phyloP scores from a whole-genome alignment of 2,113 vertebrate species.

The Phylloscopus trochilus region DNA sequence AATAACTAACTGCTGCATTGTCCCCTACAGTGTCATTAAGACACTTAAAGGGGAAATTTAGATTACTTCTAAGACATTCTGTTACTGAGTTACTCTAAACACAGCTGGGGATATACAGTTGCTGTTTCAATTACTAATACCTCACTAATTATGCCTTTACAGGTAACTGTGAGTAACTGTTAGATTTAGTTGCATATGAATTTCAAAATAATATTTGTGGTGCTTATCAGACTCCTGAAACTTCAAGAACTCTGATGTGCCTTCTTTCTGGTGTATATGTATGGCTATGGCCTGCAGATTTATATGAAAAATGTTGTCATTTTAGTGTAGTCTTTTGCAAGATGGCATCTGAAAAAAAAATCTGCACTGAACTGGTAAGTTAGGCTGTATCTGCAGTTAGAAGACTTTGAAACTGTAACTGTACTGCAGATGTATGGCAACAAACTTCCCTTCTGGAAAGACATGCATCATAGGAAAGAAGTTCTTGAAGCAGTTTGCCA shows the following conservation, averaged over 20 bases:
- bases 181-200: background rate
- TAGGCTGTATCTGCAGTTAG: background rate
- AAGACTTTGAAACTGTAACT: background rate
- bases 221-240: background rate
- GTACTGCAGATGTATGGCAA: background rate
- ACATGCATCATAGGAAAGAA: background rate
- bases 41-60: background rate
- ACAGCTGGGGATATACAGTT: background rate
- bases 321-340: background rate
- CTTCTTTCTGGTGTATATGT: background rate
- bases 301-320: background rate
- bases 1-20: background rate
- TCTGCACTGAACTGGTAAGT: background rate
- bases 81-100: background rate
- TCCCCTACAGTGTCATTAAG: background rate
- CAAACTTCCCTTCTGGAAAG: background rate
- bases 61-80: background rate
- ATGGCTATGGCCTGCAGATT: background rate
- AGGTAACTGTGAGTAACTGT: background rate
- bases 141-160: background rate
- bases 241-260: background rate
- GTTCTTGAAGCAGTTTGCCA: background rate
- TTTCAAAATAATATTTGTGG: background rate
- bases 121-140: background rate
- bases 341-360: background rate